These are phyloP conservation scores for Pomacea canaliculata DNA, from an alignment of 2,888 invertebrate genomes.

Conservation along the genomic window DNA sequence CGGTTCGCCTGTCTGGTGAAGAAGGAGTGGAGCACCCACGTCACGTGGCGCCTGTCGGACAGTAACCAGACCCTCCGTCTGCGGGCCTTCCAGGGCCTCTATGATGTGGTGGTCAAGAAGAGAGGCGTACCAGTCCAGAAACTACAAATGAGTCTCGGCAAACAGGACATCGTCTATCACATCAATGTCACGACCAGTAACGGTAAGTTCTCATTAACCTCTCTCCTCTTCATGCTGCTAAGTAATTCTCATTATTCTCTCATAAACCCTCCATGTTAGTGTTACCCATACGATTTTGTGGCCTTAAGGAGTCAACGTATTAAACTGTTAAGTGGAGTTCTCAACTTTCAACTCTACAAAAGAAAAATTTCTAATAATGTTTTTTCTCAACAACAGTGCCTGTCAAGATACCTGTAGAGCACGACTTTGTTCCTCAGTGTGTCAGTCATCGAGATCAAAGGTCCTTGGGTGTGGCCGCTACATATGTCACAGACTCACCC, in stretches of 20 bases:
- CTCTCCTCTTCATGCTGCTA: background rate
- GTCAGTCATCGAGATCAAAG: background rate
- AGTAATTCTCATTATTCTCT: background rate
- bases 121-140: slow-evolving; percentile 29
- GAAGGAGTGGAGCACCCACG: slow-evolving; percentile 41
- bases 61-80: slow-evolving; percentile 19
- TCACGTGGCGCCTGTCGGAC: slow-evolving; percentile 19
- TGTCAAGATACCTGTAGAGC: too few relatives aligned
- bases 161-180: background rate
- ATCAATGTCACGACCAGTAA: background rate
- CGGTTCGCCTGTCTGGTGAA: slow-evolving; percentile 28
- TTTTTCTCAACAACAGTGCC: too few relatives aligned
- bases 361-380: too few relatives aligned
- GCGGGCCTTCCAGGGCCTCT: slow-evolving; percentile 40
- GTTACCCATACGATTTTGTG: too few relatives aligned
- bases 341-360: too few relatives aligned
- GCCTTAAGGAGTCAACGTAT: too few relatives aligned
- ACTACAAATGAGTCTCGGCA: slow-evolving; percentile 25
- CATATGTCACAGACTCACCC: background rate
- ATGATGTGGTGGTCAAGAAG: slow-evolving; percentile 35
- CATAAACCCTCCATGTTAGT: too few relatives aligned
- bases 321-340: too few relatives aligned
- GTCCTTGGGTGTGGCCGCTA: background rate
- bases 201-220: background rate
- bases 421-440: too few relatives aligned